phyloP scores from a whole-genome alignment of 2,888 invertebrate species.

The Hyles lineata region DNA sequence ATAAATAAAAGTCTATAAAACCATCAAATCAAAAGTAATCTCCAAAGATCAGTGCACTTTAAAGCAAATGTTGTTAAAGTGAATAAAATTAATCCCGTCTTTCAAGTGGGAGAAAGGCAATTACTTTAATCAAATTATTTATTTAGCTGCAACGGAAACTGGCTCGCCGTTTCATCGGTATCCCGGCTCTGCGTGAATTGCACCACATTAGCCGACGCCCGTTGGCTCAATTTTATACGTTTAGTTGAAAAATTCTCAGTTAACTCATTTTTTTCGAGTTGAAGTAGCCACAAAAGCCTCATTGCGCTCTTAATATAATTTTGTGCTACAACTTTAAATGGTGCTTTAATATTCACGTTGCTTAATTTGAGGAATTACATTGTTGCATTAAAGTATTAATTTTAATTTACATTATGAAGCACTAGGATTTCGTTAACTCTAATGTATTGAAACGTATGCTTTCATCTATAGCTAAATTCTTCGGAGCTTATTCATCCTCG shows the following conservation, averaged over 20 bases:
- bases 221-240: constrained; percentile 7
- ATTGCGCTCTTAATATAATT: background rate
- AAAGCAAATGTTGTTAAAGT: background rate
- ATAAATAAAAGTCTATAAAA: background rate
- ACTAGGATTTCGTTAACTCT: background rate
- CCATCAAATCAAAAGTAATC: background rate
- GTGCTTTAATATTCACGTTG: no score
- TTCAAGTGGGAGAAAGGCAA: constrained; percentile 44
- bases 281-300: background rate
- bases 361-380: no score
- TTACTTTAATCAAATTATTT: constrained; percentile 53
- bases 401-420: no score
- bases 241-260: background rate
- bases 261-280: background rate
- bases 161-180: constrained; percentile 36
- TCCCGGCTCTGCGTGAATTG: constrained; percentile 31
- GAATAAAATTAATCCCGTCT: constrained; percentile 23
- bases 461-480: background rate
- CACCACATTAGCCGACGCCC: constrained; percentile 34
- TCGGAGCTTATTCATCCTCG: constrained; percentile 19
- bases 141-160: constrained; percentile 37
- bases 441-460: background rate
- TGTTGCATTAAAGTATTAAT: no score
- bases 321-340: no score
- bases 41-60: constrained; percentile 12